These are phyloP conservation scores for Acleris sparsana DNA, from an alignment of 2,888 invertebrate genomes.

Conservation along the genomic window DNA sequence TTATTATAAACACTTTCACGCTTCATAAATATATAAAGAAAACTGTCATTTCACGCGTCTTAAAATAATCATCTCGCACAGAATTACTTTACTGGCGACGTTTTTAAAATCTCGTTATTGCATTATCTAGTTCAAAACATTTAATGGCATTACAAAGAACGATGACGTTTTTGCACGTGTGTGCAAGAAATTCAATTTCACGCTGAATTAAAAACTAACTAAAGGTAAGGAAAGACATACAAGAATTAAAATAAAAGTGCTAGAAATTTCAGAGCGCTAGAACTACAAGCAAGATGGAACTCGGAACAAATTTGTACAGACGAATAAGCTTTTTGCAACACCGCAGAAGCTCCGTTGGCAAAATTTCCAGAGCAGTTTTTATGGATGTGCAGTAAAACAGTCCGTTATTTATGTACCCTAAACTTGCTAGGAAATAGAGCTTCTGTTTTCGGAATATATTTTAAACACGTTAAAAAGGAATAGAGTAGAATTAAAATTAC, in stretches of 20 bases:
- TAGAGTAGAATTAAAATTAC: too few relatives aligned
- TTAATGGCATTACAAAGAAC: too few relatives aligned
- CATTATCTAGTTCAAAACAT: too few relatives aligned
- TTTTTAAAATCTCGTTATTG: too few relatives aligned
- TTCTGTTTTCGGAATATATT: neutral
- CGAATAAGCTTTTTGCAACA: conserved; percentile 27
- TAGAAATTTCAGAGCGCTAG: conserved; percentile 4
- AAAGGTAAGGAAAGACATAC: neutral
- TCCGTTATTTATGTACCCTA: conserved; percentile 1
- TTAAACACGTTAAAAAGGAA: neutral
- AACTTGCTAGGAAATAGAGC: conserved; percentile 3
- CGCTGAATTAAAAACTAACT: too few relatives aligned
- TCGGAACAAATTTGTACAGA: conserved; percentile 30
- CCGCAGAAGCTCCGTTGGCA: conserved; percentile 10
- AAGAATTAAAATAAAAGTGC: conserved; percentile 9
- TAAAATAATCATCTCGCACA: too few relatives aligned
- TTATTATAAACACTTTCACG: too few relatives aligned
- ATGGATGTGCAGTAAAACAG: conserved; percentile 11
- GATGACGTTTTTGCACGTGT: too few relatives aligned
- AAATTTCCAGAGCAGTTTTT: conserved; percentile 15
- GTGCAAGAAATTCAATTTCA: too few relatives aligned
- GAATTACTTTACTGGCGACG: too few relatives aligned
- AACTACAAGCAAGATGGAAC: conserved; percentile 15
- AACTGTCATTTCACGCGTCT: too few relatives aligned
- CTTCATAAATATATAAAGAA: too few relatives aligned